Percentiles rank a stretch among this genome's conserved stretches.
Evolutionary conservation across 2,888 invertebrate species (phyloP).

Genomic region (Chesias legatella): DNA sequence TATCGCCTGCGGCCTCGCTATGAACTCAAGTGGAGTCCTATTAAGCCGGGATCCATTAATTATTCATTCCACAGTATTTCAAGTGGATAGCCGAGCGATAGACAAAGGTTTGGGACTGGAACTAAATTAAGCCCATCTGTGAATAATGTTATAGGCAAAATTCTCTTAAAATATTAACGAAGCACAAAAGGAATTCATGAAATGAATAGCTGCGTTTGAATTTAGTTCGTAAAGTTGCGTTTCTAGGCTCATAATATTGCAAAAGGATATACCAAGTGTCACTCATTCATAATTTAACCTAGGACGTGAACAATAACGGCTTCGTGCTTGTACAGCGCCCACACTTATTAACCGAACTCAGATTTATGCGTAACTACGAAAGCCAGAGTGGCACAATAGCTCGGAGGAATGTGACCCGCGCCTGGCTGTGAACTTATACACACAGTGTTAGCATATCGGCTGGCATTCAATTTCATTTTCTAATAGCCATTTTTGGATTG

Average conservation of each 20-base stretch:
- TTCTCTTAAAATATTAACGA: too few species aligned
- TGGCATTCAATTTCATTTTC: constrained; percentile 26
- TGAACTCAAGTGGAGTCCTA: constrained; percentile 56
- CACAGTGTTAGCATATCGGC: constrained; percentile 28
- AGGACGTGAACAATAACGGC: constrained; percentile 49
- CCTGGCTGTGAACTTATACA: constrained; percentile 37
- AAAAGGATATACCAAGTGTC: constrained; percentile 18
- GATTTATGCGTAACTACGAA: constrained; percentile 68
- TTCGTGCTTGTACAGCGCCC: constrained; percentile 65
- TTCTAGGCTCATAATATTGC: neutral
- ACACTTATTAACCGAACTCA: constrained; percentile 72
- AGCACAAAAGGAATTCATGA: too few species aligned
- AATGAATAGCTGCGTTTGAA: too few species aligned
- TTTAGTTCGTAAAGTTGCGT: too few species aligned
- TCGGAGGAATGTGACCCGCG: constrained; percentile 68
- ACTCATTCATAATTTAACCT: constrained; percentile 24
- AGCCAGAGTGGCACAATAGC: constrained; percentile 69
- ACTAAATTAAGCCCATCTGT: constrained; percentile 25
- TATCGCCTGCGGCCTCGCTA: constrained; percentile 45
- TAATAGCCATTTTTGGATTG: constrained; percentile 6
- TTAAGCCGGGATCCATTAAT: constrained; percentile 49
- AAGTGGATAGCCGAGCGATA: constrained; percentile 39
- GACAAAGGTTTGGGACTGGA: constrained; percentile 33
- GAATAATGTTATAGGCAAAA: constrained; percentile 8
- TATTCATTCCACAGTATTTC: constrained; percentile 47